Conservation (phyloP, 23 tunicate genomes). For the Trididemnum miniatum region DNA sequence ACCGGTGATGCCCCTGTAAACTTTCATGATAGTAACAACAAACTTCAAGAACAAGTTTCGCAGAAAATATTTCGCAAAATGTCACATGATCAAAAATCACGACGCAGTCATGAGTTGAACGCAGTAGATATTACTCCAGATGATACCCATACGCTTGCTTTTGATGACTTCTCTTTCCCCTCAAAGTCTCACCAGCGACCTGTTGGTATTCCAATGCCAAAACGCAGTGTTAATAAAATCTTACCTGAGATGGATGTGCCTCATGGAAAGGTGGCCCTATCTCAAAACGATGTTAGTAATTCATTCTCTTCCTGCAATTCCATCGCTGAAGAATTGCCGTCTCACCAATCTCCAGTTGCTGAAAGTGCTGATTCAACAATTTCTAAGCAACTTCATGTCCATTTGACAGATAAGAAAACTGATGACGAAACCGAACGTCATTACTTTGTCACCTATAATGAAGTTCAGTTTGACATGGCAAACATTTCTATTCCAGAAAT, state of each 20-base stretch:
- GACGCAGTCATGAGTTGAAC: too few species aligned
- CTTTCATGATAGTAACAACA: too few species aligned
- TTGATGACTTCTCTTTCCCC: background rate
- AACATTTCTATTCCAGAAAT: constrained; percentile 44
- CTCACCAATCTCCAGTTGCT: background rate
- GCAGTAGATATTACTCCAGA: too few species aligned
- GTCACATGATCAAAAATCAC: too few species aligned
- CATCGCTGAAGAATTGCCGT: background rate
- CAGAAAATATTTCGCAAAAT: background rate
- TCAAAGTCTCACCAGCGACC: background rate
- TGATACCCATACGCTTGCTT: background rate
- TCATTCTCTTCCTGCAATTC: constrained; percentile 31
- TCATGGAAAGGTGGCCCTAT: background rate
- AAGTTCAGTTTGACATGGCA: constrained; percentile 66
- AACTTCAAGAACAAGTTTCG: background rate
- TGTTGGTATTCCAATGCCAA: constrained; percentile 71
- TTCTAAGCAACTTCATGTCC: background rate
- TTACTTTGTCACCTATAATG: constrained; percentile 58
- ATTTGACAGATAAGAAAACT: background rate
- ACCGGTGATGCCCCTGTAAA: too few species aligned
- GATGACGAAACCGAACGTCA: constrained; percentile 13
- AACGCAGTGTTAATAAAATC: constrained; percentile 11
- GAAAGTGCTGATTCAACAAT: background rate
- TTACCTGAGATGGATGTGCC: background rate
- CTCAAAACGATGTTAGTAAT: constrained; percentile 60